These are phyloP conservation scores for Proctacanthus coquilletti DNA, from an alignment of 1,140 invertebrate species.

Conservation along the genomic window DNA sequence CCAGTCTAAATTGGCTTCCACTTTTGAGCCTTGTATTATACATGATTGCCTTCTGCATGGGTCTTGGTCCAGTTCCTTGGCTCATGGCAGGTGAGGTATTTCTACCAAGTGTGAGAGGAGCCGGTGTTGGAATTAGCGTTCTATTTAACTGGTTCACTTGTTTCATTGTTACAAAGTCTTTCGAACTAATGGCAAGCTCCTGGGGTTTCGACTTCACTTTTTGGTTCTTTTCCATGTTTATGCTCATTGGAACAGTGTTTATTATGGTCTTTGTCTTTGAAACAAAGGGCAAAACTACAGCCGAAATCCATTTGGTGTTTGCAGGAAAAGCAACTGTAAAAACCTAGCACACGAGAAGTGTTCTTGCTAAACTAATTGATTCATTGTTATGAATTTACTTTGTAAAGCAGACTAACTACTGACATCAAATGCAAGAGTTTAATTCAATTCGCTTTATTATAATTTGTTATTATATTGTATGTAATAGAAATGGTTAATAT, in stretches of 20 bases:
- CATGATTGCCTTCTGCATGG: conserved; percentile 45
- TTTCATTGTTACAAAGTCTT: conserved; percentile 66
- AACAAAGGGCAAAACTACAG: conserved; percentile 75
- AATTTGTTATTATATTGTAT: too few relatives aligned
- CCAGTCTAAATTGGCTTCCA: conserved; percentile 49
- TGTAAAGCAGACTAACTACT: too few relatives aligned
- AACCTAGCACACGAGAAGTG: too few relatives aligned
- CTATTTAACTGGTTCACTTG: conserved; percentile 68
- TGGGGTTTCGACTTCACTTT: conserved; percentile 62
- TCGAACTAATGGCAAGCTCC: conserved; percentile 42
- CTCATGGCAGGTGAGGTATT: conserved; percentile 67
- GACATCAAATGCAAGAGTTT: too few relatives aligned
- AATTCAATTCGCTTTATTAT: too few relatives aligned
- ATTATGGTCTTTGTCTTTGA: conserved; percentile 67
- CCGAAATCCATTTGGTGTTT: conserved; percentile 83
- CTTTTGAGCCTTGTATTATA: conserved; percentile 44
- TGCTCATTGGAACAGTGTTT: conserved; percentile 54
- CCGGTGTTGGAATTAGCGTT: conserved; percentile 58
- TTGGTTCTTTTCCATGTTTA: conserved; percentile 67
- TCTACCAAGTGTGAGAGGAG: conserved; percentile 57
- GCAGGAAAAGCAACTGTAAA: too few relatives aligned
- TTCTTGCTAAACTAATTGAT: too few relatives aligned
- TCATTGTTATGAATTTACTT: too few relatives aligned
- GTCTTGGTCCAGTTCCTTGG: conserved; percentile 68
- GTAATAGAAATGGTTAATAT: too few relatives aligned